Evolutionary conservation across 2,113 vertebrate genomes (phyloP).

Genomic region (Pomatostomus ruficeps): DNA sequence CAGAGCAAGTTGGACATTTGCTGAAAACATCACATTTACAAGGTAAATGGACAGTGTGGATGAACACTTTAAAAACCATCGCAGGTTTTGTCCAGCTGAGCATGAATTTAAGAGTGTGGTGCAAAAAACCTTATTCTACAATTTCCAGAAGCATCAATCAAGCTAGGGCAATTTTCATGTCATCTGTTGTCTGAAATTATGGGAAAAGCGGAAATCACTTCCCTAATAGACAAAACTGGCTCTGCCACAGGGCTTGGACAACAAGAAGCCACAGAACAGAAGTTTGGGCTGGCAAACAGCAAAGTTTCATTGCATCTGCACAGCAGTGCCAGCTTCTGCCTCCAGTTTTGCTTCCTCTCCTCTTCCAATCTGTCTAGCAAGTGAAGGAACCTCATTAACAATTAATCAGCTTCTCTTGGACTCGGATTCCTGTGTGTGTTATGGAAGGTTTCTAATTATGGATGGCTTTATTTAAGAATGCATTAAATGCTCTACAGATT

Average conservation of each 20-base stretch:
- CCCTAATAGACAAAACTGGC: background rate
- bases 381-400: conserved; percentile 8
- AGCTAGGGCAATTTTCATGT: background rate
- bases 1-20: background rate
- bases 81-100: background rate
- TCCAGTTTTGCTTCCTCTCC: background rate
- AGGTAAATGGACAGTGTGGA: too few species aligned
- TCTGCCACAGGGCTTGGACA: background rate
- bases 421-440: background rate
- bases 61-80: background rate
- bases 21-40: background rate
- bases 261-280: background rate
- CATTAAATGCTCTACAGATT: conserved; percentile 35
- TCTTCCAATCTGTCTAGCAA: background rate
- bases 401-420: conserved; percentile 10
- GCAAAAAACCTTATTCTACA: background rate
- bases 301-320: background rate
- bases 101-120: background rate
- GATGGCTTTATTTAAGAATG: background rate
- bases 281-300: background rate
- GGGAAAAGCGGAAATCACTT: background rate
- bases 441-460: conserved; percentile 40
- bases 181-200: background rate
- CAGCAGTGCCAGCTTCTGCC: background rate
- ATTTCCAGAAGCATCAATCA: background rate